Conservation (phyloP, 2,113 vertebrate genomes). For the Alosa alosa region DNA sequence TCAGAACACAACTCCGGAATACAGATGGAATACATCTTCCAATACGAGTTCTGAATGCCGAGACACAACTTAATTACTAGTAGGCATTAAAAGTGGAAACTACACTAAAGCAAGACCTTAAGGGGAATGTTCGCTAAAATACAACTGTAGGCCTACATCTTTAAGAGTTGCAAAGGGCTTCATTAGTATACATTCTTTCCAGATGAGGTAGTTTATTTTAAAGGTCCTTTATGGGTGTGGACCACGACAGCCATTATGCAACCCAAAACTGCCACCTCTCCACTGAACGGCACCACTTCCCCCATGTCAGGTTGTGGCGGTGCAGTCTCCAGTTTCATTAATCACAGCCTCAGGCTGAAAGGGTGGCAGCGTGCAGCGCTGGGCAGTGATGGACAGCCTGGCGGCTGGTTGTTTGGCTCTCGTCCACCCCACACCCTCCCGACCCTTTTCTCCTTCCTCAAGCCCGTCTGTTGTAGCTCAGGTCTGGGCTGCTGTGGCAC, state of each 20-base stretch:
- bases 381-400: background rate
- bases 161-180: background rate
- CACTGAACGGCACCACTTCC: background rate
- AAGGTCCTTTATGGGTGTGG: background rate
- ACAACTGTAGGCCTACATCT: background rate
- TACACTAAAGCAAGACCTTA: background rate
- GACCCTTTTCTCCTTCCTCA: background rate
- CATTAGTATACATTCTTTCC: background rate
- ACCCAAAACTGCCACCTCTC: background rate
- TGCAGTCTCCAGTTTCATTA: constrained; percentile 17
- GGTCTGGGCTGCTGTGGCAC: background rate
- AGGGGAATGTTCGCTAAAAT: too few relatives aligned
- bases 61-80: background rate
- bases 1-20: background rate
- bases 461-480: background rate
- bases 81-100: background rate
- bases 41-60: background rate
- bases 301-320: background rate
- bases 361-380: background rate
- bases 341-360: background rate
- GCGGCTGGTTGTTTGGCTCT: constrained; percentile 9
- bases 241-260: background rate
- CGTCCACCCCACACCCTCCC: background rate
- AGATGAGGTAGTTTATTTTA: background rate
- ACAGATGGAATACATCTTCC: background rate